Evolutionary conservation across 2,888 invertebrate genomes (phyloP), one percentile per base, ranked within the genome.

Genomic region (Gerris lacustris): DNA sequence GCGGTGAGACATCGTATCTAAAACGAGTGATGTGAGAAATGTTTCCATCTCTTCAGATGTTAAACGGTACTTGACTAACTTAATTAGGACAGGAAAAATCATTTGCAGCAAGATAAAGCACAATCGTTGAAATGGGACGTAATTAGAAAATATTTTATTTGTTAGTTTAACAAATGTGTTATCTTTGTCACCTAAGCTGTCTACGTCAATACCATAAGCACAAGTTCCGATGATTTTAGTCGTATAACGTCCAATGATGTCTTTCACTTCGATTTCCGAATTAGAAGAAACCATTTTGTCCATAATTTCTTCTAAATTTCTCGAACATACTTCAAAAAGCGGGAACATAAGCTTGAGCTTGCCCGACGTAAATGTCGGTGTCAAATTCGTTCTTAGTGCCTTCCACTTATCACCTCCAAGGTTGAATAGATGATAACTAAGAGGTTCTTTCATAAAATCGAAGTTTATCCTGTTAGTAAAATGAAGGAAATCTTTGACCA

Each of bases 1-100:
- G 15, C 85, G 78, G 72, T 82, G 81, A 5, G 81, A 79, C 1
- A 85, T 80, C 2, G 83, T 83, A 2, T 83, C 80, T 5, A 77
- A 80, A 0, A 84, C 83, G 0, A 82, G 79, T 0, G 78, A 77
- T 67, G 80, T 78, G 69, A 86, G 86, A 75, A 85, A 86, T 6
- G 80, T 75, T 0, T 78, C 79, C 0, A 82, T 77, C 2, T 75
- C 76, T 0, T 75, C 71, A 31, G 79, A 76, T 63, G 80, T 78
- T 0, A 81, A 76, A 44, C 78, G 78, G 5, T 81, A 73, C 55
- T 78, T 77, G 0, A 82, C 73, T 0, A 78, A 44, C 73, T 76
- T 77, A 0, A 79, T 79, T 6, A 81, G 44, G 11, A 75, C 67
- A 5, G 81, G 81, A 72, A 79, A 78, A 69, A 79, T 77, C 64